A percentile compares a stretch with the other conserved stretches of the same genome.
These are phyloP conservation scores for Drosophila melanosoma DNA, from an alignment of 2,888 invertebrate species.

Conservation along the genomic window DNA sequence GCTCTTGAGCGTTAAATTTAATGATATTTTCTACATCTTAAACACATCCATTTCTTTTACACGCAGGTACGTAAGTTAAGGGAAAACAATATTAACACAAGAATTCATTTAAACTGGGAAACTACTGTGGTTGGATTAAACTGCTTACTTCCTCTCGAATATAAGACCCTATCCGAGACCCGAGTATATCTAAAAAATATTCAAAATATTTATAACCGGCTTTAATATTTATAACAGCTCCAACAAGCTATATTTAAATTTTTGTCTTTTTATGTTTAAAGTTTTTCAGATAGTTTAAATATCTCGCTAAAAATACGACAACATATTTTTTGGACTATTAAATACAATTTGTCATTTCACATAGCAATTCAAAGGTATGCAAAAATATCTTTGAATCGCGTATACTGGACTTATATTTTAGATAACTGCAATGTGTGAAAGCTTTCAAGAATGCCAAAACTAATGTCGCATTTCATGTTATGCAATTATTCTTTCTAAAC, in stretches of 20 bases:
- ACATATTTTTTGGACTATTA: background rate
- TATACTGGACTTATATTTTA: background rate
- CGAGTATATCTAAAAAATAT: background rate
- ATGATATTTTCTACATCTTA: slow-evolving; percentile 37
- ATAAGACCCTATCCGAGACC: background rate
- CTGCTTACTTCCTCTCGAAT: background rate
- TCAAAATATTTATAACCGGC: too few relatives aligned
- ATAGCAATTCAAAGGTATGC: background rate
- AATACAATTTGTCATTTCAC: background rate
- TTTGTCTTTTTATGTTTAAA: background rate
- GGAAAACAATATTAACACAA: slow-evolving; percentile 9
- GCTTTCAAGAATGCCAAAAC: slow-evolving; percentile 2
- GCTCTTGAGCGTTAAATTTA: slow-evolving; percentile 56
- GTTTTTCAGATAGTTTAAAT: background rate
- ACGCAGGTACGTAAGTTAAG: background rate
- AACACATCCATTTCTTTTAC: slow-evolving; percentile 27
- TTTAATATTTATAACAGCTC: background rate
- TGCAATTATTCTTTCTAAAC: slow-evolving; percentile 37
- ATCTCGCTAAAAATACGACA: background rate
- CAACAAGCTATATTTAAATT: background rate
- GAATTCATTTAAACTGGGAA: background rate
- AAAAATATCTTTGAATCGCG: background rate
- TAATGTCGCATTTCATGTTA: slow-evolving; percentile 39
- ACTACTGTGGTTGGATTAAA: background rate
- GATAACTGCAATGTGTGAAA: slow-evolving; percentile 2